Evolutionary conservation across 2,888 invertebrate genomes (phyloP).

Genomic region (Drosophila neonasuta): DNA sequence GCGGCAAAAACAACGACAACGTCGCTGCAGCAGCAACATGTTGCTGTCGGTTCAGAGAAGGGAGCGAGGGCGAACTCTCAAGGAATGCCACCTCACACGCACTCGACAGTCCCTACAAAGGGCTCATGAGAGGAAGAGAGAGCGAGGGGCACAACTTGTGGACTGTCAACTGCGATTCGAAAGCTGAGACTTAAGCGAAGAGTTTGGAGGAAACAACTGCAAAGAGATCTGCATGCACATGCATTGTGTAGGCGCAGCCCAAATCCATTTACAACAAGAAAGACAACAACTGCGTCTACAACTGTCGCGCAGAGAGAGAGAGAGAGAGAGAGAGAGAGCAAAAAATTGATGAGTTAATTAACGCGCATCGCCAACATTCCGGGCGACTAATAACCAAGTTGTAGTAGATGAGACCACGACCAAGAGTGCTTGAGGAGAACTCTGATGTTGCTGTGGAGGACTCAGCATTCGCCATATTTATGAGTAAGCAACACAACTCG

Average conservation of each 20-base stretch:
- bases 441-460: slow-evolving; percentile 20
- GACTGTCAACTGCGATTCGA: slow-evolving; percentile 1
- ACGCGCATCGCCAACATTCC: slow-evolving; percentile 77
- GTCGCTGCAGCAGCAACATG: background rate
- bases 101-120: slow-evolving; percentile 18
- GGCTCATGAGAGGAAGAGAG: background rate
- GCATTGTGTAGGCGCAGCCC: slow-evolving; percentile 7
- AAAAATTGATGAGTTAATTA: slow-evolving; percentile 78
- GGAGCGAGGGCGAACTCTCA: slow-evolving; percentile 9
- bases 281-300: slow-evolving; percentile 21
- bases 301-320: slow-evolving; percentile 9
- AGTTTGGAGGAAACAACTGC: background rate
- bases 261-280: slow-evolving; percentile 17
- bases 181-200: background rate
- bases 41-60: background rate
- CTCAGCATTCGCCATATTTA: slow-evolving; percentile 53
- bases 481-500: slow-evolving; percentile 48
- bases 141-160: background rate
- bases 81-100: slow-evolving; percentile 70
- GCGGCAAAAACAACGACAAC: slow-evolving; percentile 26
- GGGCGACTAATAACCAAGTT: slow-evolving; percentile 76
- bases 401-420: slow-evolving; percentile 72
- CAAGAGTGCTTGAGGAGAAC: slow-evolving; percentile 21
- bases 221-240: slow-evolving; percentile 7
- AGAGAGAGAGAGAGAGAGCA: slow-evolving; percentile 22